A percentile compares a stretch with the other conserved stretches of the same genome.
These are phyloP conservation scores for Perognathus longimembris DNA, from an alignment of 2,113 vertebrate genomes.

Conservation along the genomic window DNA sequence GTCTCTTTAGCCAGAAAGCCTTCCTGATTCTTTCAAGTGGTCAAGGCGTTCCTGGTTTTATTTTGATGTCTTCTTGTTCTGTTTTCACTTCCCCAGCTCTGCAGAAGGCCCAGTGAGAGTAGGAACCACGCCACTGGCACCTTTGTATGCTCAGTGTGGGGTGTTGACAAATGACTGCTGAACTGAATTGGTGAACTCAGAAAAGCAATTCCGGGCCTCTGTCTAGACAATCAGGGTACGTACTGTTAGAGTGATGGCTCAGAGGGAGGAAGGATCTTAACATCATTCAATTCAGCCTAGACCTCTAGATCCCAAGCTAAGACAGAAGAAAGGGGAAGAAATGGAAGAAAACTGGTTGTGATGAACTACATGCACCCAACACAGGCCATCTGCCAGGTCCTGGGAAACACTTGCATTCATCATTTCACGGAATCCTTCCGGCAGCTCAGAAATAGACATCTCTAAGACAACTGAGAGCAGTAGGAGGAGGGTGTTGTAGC, in stretches of 20 bases:
- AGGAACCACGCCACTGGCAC: no score
- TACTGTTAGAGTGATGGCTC: not conserved
- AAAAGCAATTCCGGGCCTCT: not conserved
- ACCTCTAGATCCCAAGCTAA: not conserved
- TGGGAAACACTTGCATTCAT: not conserved
- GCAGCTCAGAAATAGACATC: not conserved
- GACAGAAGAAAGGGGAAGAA: not conserved
- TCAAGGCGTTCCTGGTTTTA: not conserved
- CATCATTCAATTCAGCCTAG: not conserved
- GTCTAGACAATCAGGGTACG: no score
- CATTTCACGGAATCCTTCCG: not conserved
- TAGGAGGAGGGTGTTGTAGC: not conserved
- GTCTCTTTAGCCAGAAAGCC: not conserved
- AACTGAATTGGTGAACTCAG: not conserved
- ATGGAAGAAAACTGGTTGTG: not conserved
- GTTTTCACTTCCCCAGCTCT: not conserved
- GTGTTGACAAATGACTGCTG: not conserved
- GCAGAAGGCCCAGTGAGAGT: not conserved
- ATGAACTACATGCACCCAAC: no score
- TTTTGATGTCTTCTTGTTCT: not conserved
- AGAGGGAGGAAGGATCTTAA: not conserved
- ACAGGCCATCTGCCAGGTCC: not conserved
- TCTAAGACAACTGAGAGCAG: not conserved
- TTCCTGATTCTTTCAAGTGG: not conserved
- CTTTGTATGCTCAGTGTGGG: not conserved